phyloP scores from a whole-genome alignment of 2,888 invertebrate species.

The Metalampra italica region DNA sequence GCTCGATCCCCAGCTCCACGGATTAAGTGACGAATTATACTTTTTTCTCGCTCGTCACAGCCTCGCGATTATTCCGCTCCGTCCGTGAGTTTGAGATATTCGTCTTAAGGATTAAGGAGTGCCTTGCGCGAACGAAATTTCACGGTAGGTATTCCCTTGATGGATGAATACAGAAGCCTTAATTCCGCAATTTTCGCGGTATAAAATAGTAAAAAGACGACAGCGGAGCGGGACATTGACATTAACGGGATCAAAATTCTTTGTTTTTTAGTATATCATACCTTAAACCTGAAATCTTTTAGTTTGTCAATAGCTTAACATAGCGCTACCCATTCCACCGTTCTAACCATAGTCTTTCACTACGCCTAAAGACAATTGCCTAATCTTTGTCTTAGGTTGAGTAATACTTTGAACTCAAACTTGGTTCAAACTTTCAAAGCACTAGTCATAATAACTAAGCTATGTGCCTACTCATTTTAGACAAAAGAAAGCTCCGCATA shows the following conservation, averaged over 20 bases:
- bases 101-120: constrained; percentile 72
- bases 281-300: too few relatives aligned
- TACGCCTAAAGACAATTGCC: too few relatives aligned
- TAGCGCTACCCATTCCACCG: too few relatives aligned
- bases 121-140: constrained; percentile 65
- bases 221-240: constrained; percentile 30
- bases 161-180: constrained; percentile 67
- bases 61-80: constrained; percentile 65
- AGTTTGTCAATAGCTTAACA: too few relatives aligned
- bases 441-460: too few relatives aligned
- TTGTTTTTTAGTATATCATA: too few relatives aligned
- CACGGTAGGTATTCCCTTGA: constrained; percentile 66
- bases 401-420: too few relatives aligned
- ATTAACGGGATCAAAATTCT: constrained; percentile 15
- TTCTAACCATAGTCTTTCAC: too few relatives aligned
- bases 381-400: too few relatives aligned
- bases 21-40: constrained; percentile 74
- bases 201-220: constrained; percentile 58
- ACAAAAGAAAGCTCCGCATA: not conserved
- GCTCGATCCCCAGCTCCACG: constrained; percentile 46
- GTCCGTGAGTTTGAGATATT: constrained; percentile 72
- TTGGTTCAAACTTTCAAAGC: too few relatives aligned
- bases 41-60: constrained; percentile 63
- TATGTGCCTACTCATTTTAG: constrained; percentile 1
- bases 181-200: constrained; percentile 60